These are phyloP conservation scores for Drosophila mayri DNA, from an alignment of 1,140 invertebrate genomes.

Conservation along the genomic window DNA sequence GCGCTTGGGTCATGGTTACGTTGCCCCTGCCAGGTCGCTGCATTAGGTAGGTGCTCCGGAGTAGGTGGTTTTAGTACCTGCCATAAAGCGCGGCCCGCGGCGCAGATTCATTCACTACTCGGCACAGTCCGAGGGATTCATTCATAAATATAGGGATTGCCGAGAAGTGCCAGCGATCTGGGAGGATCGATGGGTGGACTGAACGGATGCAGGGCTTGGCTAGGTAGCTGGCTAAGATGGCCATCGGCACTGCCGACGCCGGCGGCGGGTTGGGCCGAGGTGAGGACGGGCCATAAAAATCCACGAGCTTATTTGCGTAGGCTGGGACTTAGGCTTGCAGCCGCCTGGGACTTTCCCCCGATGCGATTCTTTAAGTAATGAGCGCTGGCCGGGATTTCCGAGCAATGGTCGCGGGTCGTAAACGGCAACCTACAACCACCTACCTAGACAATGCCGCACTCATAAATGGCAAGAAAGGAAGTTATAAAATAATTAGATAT, in stretches of 20 bases:
- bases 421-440: conserved; percentile 62
- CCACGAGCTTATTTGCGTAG: conserved; percentile 76
- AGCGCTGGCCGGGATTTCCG: conserved; percentile 69
- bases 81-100: conserved; percentile 48
- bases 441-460: conserved; percentile 57
- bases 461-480: conserved; percentile 58
- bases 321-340: conserved; percentile 70
- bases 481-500: conserved; percentile 73
- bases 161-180: conserved; percentile 26
- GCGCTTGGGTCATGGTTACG: conserved; percentile 25
- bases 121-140: conserved; percentile 48
- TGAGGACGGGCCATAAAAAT: conserved; percentile 53
- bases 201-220: conserved; percentile 6
- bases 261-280: conserved; percentile 6
- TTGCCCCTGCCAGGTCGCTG: not conserved
- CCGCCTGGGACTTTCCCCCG: conserved; percentile 66
- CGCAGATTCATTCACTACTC: conserved; percentile 64
- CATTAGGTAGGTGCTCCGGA: conserved; percentile 42
- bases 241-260: not conserved
- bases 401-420: conserved; percentile 57
- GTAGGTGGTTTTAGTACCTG: conserved; percentile 68
- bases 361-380: conserved; percentile 65
- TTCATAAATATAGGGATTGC: conserved; percentile 69
- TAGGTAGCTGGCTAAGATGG: conserved; percentile 21
- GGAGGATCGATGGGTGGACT: conserved; percentile 30